Conservation (phyloP, 2,797 vertebrate species). For the Gymnocypris eckloni region DNA sequence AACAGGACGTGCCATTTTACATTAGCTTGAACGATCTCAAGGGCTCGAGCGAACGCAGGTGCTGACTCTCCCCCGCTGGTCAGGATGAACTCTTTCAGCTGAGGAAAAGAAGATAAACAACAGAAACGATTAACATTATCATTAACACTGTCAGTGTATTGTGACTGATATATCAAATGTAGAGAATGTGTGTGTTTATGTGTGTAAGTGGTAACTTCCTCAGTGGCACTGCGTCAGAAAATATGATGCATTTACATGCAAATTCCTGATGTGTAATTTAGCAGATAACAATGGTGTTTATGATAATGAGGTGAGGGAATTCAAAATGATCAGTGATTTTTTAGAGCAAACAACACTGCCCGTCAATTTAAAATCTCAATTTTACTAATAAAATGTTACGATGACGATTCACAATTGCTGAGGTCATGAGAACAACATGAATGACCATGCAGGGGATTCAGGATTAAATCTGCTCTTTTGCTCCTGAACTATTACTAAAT, state of each 20-base stretch:
- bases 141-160: neutral
- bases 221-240: conserved; percentile 17
- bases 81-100: conserved; percentile 94
- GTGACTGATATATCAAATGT: neutral
- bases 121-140: neutral
- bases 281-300: conserved; percentile 51
- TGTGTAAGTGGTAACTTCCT: neutral
- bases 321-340: conserved; percentile 9
- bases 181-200: neutral
- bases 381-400: conserved; percentile 1
- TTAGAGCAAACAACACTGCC: conserved; percentile 2
- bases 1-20: conserved; percentile 92
- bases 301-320: conserved; percentile 28
- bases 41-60: conserved; percentile 85
- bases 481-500: neutral
- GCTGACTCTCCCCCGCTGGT: conserved; percentile 82
- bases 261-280: conserved; percentile 47
- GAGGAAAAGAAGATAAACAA: conserved; percentile 48
- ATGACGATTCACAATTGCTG: conserved; percentile 21
- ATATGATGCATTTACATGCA: conserved; percentile 42
- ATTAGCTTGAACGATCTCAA: conserved; percentile 95
- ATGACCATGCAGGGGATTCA: neutral
- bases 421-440: conserved; percentile 3
- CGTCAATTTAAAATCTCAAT: neutral
- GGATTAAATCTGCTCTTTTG: neutral